Percentiles rank a stretch among this genome's conserved stretches.
Conservation (phyloP, 2,113 vertebrate species). For the Gymnarchus niloticus region DNA sequence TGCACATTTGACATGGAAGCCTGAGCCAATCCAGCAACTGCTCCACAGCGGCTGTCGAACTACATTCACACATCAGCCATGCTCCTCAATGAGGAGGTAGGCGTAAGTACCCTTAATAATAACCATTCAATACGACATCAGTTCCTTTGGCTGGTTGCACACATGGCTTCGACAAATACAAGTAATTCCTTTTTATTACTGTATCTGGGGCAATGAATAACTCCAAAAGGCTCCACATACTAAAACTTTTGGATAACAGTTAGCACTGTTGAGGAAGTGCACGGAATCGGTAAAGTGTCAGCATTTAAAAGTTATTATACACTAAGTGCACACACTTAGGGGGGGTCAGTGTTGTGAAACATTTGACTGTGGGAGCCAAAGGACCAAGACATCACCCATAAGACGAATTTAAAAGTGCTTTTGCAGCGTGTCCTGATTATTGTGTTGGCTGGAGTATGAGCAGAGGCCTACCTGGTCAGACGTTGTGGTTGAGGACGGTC, state of each 20-base stretch:
- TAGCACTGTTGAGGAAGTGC: background rate
- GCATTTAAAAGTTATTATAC: background rate
- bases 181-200: background rate
- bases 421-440: background rate
- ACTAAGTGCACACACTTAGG: too few relatives aligned
- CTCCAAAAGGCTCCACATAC: background rate
- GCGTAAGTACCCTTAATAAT: background rate
- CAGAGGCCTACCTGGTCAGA: conserved; percentile 79
- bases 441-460: background rate
- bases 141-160: background rate
- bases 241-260: too few relatives aligned
- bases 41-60: background rate
- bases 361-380: background rate
- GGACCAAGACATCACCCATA: background rate
- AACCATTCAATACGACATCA: background rate
- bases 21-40: background rate
- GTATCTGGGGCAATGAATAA: background rate
- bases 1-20: too few relatives aligned
- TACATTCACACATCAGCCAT: background rate
- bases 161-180: background rate
- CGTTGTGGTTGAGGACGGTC: conserved; percentile 97
- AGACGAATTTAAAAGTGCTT: background rate
- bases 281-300: background rate
- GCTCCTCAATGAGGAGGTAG: background rate
- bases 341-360: background rate